Evolutionary conservation across 2,797 vertebrate species (phyloP), one percentile per base, ranked within the genome.

Genomic region (Notamacropus eugenii): DNA sequence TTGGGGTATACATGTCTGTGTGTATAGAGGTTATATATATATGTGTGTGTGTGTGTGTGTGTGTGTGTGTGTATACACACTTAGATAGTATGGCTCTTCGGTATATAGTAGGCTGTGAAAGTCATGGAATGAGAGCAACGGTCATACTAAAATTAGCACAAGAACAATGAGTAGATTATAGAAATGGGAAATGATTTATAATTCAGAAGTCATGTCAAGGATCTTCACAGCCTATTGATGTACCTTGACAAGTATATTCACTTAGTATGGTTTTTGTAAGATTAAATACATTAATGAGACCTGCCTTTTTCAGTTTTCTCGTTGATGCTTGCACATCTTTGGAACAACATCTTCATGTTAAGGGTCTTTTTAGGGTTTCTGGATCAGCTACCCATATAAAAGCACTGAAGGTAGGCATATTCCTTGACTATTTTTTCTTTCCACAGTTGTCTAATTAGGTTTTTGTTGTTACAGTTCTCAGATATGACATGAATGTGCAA

Each of bases 311-410:
- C n/a, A n/a, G n/a, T n/a, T n/a, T n/a, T n/a, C n/a, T n/a, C n/a
- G n/a, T n/a, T n/a, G n/a, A n/a, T n/a, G n/a, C n/a, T n/a, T n/a
- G n/a, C n/a, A n/a, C n/a, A n/a, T n/a, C n/a, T n/a, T n/a, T n/a
- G n/a, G n/a, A n/a, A n/a, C n/a, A n/a, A n/a, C n/a, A n/a, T n/a
- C n/a, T n/a, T n/a, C n/a, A n/a, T n/a, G n/a, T n/a, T n/a, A n/a
- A n/a, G n/a, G n/a, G n/a, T n/a, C n/a, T n/a, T n/a, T n/a, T n/a
- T n/a, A n/a, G n/a, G n/a, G n/a, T 99, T 97, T 99, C 99, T 0
- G 99, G 99, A 96, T 99, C 99, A 27, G 98, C 99, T 96, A 97
- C 99, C 98, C 99, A 99, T 57, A 98, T 99, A 96, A 99, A 99
- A 99, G 99, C 99, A 1, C 98, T 99, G 95, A 99, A 99, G 99